phyloP scores from a whole-genome alignment of 2,888 invertebrate species.

The Nephrotoma guestfalica region DNA sequence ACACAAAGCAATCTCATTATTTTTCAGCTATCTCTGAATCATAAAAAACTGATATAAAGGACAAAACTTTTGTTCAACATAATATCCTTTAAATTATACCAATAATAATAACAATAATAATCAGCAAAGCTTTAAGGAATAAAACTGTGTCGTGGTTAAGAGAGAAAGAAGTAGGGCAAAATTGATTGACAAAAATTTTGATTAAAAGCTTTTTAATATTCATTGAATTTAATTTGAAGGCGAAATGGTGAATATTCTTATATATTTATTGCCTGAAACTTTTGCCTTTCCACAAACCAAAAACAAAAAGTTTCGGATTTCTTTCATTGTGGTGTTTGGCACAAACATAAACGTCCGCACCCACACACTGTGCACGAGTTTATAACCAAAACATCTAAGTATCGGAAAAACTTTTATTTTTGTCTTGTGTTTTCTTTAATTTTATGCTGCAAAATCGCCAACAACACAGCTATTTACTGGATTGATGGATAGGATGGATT shows the following conservation, averaged over 20 bases:
- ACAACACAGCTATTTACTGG: neutral
- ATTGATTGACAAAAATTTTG: neutral
- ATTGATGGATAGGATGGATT: neutral
- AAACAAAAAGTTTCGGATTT: neutral
- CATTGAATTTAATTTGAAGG: neutral
- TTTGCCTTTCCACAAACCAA: neutral
- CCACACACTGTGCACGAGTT: neutral
- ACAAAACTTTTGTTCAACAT: neutral
- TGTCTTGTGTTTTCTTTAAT: neutral
- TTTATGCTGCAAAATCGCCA: neutral
- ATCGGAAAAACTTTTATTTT: neutral
- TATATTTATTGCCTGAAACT: neutral
- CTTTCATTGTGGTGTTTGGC: neutral
- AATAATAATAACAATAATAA: neutral
- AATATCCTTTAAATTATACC: neutral
- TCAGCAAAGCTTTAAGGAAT: neutral
- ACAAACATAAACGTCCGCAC: neutral
- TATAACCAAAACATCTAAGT: neutral
- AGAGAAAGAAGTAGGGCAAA: neutral
- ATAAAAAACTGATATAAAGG: neutral
- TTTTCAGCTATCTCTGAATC: neutral
- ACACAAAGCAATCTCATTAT: neutral
- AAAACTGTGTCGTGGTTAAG: neutral
- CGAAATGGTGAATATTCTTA: neutral
- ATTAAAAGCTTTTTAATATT: neutral